Percentiles rank a stretch among this genome's conserved stretches.
phyloP scores from a whole-genome alignment of 2,797 vertebrate genomes.

The Hephaestus fuliginosus region DNA sequence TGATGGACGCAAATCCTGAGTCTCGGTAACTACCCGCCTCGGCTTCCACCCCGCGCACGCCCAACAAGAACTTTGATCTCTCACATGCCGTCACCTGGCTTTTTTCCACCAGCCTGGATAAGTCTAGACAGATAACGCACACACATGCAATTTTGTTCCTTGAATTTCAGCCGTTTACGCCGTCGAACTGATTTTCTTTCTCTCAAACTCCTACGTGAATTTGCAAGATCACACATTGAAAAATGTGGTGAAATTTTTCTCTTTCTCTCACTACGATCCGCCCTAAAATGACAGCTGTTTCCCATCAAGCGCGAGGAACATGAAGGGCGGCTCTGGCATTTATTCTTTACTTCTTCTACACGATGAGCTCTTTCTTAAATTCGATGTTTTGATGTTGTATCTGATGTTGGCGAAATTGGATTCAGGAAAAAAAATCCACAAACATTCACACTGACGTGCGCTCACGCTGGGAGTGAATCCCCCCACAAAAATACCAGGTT shows the following conservation, averaged over 20 bases:
- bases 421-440: neutral
- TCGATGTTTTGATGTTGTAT: neutral
- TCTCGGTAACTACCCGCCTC: slow-evolving; percentile 74
- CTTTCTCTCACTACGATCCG: neutral
- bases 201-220: slow-evolving; percentile 19
- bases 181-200: slow-evolving; percentile 19
- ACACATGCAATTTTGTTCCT: slow-evolving; percentile 43
- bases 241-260: neutral
- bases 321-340: neutral
- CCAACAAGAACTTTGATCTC: slow-evolving; percentile 79
- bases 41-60: slow-evolving; percentile 58
- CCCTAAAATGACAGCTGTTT: neutral
- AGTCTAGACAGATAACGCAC: slow-evolving; percentile 67
- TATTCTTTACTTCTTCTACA: neutral
- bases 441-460: neutral
- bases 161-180: slow-evolving; percentile 53
- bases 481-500: neutral
- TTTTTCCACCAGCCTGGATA: slow-evolving; percentile 60
- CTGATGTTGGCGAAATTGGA: neutral
- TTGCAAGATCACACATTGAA: slow-evolving; percentile 14
- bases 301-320: neutral
- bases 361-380: neutral
- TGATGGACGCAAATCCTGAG: slow-evolving; percentile 86
- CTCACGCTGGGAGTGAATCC: slow-evolving; percentile 9
- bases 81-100: slow-evolving; percentile 68